phyloP scores from a whole-genome alignment of 2,113 vertebrate genomes.

The Passer domesticus region DNA sequence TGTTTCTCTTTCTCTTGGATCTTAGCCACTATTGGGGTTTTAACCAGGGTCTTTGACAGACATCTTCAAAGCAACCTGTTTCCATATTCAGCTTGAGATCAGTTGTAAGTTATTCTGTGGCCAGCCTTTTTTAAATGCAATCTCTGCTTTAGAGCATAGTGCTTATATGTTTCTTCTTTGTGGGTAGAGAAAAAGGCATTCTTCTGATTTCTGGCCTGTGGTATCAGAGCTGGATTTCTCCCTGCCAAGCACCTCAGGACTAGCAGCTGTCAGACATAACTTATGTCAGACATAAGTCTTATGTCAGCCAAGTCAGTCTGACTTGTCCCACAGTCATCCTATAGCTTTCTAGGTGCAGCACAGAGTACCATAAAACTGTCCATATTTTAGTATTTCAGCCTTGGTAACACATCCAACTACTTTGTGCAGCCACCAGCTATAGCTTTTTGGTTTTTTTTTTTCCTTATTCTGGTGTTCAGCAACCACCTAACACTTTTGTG shows the following conservation, averaged over 20 bases:
- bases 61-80: conserved; percentile 48
- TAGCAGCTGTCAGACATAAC: conserved; percentile 26
- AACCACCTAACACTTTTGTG: background rate
- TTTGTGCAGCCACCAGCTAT: background rate
- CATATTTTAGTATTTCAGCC: background rate
- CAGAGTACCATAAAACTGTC: background rate
- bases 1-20: background rate
- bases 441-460: background rate
- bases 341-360: background rate
- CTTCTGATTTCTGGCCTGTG: conserved; percentile 27
- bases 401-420: background rate
- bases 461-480: background rate
- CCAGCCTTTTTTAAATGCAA: background rate
- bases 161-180: conserved; percentile 23
- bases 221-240: background rate
- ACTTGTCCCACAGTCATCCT: background rate
- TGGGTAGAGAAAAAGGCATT: conserved; percentile 43
- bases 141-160: background rate
- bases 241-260: conserved; percentile 28
- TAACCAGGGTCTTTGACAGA: background rate
- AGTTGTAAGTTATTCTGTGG: conserved; percentile 3
- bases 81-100: background rate
- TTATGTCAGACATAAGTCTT: background rate
- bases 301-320: background rate
- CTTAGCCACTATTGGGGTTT: background rate